A percentile compares a stretch with the other conserved stretches of the same genome.
These are phyloP conservation scores for Xiphophorus maculatus DNA, from an alignment of 2,113 vertebrate genomes.

Conservation along the genomic window DNA sequence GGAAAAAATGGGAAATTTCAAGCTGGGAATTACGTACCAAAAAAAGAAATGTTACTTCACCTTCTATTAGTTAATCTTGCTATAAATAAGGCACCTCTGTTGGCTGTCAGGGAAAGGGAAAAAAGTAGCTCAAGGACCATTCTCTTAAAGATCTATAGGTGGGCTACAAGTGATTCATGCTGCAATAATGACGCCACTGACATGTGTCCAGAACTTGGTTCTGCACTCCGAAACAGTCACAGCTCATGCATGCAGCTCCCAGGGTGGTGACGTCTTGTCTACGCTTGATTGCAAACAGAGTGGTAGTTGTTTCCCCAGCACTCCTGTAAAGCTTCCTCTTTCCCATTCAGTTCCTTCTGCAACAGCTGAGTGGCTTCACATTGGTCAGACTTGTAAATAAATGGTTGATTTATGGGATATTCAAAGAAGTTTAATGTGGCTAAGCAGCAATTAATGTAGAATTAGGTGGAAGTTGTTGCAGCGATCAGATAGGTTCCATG, in stretches of 20 bases:
- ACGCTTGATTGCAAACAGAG: constrained; percentile 59
- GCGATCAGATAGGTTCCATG: constrained; percentile 14
- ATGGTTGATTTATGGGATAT: constrained; percentile 27
- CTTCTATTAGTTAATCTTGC: not conserved
- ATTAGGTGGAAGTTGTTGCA: constrained; percentile 6
- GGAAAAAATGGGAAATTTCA: not conserved
- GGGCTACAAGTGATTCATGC: constrained; percentile 9
- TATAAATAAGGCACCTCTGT: not conserved
- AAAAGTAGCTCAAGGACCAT: not conserved
- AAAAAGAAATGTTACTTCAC: not conserved
- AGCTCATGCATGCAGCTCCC: constrained; percentile 42
- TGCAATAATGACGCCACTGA: not conserved
- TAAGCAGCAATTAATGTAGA: constrained; percentile 6
- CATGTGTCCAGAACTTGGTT: constrained; percentile 45
- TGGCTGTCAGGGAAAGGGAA: not conserved
- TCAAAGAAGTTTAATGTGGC: constrained; percentile 13
- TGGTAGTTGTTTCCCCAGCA: constrained; percentile 49
- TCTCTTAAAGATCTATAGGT: not conserved
- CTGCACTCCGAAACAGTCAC: constrained; percentile 41
- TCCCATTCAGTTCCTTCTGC: constrained; percentile 18
- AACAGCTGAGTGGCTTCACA: constrained; percentile 19
- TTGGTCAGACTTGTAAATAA: constrained; percentile 34
- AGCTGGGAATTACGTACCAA: constrained; percentile 7
- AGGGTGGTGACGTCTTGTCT: constrained; percentile 54
- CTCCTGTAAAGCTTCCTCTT: constrained; percentile 43